Evolutionary conservation across 2,888 invertebrate species (phyloP), one percentile per base, ranked within the genome.

Genomic region (Amiota minor): DNA sequence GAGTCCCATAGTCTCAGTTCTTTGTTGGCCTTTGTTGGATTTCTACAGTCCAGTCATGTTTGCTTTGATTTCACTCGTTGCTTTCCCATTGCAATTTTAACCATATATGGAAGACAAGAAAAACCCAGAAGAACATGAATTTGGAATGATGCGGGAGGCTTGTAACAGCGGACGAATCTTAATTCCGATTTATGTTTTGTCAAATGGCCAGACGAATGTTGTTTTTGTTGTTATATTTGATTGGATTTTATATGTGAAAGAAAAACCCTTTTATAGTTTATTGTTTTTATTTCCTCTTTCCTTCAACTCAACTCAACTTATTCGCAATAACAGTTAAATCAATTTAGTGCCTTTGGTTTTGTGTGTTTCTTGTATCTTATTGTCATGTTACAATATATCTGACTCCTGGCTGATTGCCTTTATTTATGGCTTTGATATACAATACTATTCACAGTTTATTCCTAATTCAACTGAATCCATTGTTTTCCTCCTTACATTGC

Each of bases 11-110:
- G 50, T 14, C 53, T n/a, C 14, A 75, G 20, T 69, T n/a, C n/a
- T n/a, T n/a, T n/a, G n/a, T n/a, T n/a, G n/a, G n/a, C n/a, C 76
- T 77, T 83, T 82, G 76, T 74, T 70, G 69, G 65, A 82, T 82
- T 81, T 78, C 82, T 81, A 83, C 83, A 82, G 81, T 75, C 84
- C 71, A 64, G 20, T 16, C 67, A 67, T 47, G 45, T 53, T 18
- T 70, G 46, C 53, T 20, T 14, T 65, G 70, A 50, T 53, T 72
- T 71, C 47, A 50, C 35, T 62, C 49, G 61, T 61, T 46, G 59
- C n/a, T 12, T 61, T 16, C 61, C 20, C 72, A 65, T 35, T 35
- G 75, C 81, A 84, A 84, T 83, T 83, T 84, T 80, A 79, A 78
- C 83, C 84, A 79, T 84, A 83, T 83, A 80, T 79, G 84, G 84